Evolutionary conservation across 2,113 vertebrate genomes (phyloP).

Genomic region (Trachemys scripta): DNA sequence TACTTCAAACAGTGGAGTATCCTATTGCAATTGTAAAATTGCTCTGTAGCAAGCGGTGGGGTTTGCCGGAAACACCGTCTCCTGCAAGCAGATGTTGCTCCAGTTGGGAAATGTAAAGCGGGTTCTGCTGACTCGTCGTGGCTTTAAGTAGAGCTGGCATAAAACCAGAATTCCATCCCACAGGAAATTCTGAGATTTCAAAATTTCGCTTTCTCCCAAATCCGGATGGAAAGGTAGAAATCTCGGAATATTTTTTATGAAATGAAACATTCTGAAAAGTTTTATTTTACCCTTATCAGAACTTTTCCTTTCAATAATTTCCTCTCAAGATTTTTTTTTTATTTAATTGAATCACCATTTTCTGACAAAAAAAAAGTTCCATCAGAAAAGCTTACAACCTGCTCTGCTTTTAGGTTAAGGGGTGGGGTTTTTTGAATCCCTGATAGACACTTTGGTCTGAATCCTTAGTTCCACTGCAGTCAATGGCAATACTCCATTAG

Average conservation of each 20-base stretch:
- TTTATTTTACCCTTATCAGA: neutral
- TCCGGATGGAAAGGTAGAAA: neutral
- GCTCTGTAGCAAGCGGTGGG: neutral
- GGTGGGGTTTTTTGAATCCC: neutral
- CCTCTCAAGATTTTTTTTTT: neutral
- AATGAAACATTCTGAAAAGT: neutral
- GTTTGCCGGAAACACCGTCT: neutral
- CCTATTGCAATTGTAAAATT: rapidly evolving
- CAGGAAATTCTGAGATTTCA: neutral
- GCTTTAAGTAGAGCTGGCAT: neutral
- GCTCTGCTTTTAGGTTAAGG: neutral
- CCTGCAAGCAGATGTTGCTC: neutral
- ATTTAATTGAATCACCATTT: neutral
- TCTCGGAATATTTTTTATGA: neutral
- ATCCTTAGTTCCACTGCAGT: neutral
- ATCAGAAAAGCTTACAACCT: neutral
- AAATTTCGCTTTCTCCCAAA: neutral
- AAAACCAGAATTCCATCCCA: neutral
- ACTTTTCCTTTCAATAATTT: rapidly evolving
- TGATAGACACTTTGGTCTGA: neutral
- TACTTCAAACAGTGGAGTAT: neutral
- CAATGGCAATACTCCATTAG: neutral
- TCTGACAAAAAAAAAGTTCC: neutral
- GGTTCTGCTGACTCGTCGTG: neutral
- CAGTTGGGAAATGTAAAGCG: neutral